Evolutionary conservation across 1,140 invertebrate genomes (phyloP), one percentile per base, ranked within the genome.

Genomic region (Matsumurasca onukii): DNA sequence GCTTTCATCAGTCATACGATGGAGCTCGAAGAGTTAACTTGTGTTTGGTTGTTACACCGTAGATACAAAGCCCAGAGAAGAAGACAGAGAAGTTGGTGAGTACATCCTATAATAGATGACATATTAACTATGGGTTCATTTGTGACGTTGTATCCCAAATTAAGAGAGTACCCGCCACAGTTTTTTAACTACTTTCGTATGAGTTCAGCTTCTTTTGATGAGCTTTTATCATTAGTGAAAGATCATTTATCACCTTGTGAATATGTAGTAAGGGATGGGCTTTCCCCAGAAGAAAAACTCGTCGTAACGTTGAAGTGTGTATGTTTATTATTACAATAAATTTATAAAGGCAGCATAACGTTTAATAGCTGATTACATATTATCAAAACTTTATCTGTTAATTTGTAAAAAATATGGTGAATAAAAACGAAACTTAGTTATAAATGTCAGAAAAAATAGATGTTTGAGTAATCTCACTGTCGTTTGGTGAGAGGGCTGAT

Each of bases 201-300:
- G 57, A 61, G 89, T 62, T 89, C 84, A 22, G 20, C 34, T 9
- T 75, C 73, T 65, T 73, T 75, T 74, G 73, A 75, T 74, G 69
- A 73, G 29, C 49, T 72, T 69, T 66, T 74, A 30, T 24, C 66
- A 69, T 64, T 73, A 63, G 73, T 74, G 69, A 71, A 73, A 39
- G 63, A 74, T 52, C 69, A 75, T 64, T 31, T 73, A 22, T 66
- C 66, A 67, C 63, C 51, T 68, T 51, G 67, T 29, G 70, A 73
- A 69, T 73, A 71, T 69, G 67, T 70, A 71, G 65, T 73, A 70
- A 70, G 70, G 72, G 45, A 69, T 72, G 69, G 64, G 69, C 66
- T 75, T 70, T 74, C 73, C 68, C 71, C 73, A 66, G 71, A 75
- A 75, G 71, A 75, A 72, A 74, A 74, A 72, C 74, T 70, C 59